phyloP scores from a whole-genome alignment of 2,797 vertebrate species.

The Halcyon smyrnensis region DNA sequence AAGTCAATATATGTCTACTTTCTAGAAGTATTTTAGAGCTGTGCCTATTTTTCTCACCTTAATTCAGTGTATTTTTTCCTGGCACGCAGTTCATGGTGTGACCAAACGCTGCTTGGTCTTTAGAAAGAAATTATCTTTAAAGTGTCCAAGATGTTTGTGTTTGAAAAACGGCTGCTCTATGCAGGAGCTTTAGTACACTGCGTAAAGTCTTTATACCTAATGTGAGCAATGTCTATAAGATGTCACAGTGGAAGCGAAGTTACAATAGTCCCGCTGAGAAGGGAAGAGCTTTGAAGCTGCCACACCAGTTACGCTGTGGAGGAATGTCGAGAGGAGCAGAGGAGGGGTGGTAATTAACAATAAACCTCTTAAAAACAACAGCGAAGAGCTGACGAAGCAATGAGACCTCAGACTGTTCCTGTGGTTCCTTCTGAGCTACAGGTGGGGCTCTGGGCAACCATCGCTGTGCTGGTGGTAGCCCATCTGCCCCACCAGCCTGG shows the following conservation, averaged over 20 bases:
- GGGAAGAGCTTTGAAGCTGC: background rate
- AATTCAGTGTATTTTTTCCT: background rate
- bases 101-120: background rate
- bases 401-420: no score
- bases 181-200: slow-evolving; percentile 19
- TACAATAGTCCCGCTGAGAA: slow-evolving; percentile 14
- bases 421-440: no score
- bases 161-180: slow-evolving; percentile 19
- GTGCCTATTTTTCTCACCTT: background rate
- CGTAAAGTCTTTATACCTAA: slow-evolving; percentile 56
- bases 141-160: slow-evolving; percentile 25
- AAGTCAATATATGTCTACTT: background rate
- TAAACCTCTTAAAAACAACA: background rate
- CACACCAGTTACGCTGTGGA: background rate
- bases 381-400: no score
- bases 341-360: background rate
- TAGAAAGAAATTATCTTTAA: background rate
- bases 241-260: slow-evolving; percentile 2
- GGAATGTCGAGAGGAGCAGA: no score
- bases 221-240: slow-evolving; percentile 17
- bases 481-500: no score
- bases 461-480: no score
- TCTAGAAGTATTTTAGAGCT: background rate
- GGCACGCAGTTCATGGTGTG: background rate
- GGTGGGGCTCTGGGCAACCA: no score